A percentile compares a stretch with the other conserved stretches of the same genome.
These are phyloP conservation scores for Glyphotaelius pellucidus DNA, from an alignment of 2,888 invertebrate species.

Conservation along the genomic window DNA sequence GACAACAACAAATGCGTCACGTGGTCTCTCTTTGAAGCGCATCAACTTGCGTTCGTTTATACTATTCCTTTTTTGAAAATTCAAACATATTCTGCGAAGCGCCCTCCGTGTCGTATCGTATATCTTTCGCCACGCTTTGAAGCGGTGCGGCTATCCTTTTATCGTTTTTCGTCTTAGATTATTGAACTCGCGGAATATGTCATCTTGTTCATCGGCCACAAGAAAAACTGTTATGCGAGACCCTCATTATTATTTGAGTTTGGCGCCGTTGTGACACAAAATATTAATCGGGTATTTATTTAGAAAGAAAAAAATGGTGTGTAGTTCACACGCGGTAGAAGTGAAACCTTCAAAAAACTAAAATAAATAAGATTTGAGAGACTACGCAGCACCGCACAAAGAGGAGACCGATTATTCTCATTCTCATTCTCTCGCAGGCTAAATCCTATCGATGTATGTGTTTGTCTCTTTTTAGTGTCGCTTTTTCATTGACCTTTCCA, in stretches of 20 bases:
- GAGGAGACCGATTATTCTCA: too few species aligned
- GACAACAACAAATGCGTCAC: slow-evolving; percentile 43
- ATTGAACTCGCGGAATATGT: neutral
- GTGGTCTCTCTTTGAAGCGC: slow-evolving; percentile 21
- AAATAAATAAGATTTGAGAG: too few species aligned
- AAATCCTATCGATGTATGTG: too few species aligned
- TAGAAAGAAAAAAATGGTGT: too few species aligned
- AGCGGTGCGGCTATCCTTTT: neutral
- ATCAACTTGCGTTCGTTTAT: neutral
- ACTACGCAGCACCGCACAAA: too few species aligned
- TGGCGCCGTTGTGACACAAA: neutral
- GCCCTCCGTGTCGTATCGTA: slow-evolving; percentile 38
- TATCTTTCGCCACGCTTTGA: slow-evolving; percentile 35
- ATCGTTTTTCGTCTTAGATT: slow-evolving; percentile 17
- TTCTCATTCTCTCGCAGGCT: too few species aligned
- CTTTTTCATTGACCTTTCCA: too few species aligned
- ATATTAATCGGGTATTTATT: too few species aligned
- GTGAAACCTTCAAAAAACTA: too few species aligned
- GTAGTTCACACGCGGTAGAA: too few species aligned
- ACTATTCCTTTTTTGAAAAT: slow-evolving; percentile 26
- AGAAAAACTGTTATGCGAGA: neutral
- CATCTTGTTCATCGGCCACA: neutral
- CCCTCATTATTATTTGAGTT: neutral
- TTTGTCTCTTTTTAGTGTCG: too few species aligned
- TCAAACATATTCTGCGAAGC: slow-evolving; percentile 29